Percentiles rank a stretch among this genome's conserved stretches.
Evolutionary conservation across 2,797 vertebrate species (phyloP).

Genomic region (Scolopax rusticola): DNA sequence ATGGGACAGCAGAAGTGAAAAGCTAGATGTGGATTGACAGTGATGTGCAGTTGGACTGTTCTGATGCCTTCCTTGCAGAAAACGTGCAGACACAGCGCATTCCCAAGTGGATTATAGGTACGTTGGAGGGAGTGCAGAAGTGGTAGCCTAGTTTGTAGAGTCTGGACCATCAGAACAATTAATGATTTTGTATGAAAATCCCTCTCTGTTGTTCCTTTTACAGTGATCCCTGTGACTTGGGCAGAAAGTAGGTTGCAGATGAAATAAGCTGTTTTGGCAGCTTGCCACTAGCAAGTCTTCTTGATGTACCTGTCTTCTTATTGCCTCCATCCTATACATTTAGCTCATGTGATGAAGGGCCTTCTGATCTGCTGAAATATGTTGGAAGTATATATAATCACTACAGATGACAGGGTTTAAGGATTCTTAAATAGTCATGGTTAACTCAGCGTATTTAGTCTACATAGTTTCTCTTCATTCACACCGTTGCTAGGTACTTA

Average conservation of each 20-base stretch:
- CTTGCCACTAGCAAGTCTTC: background rate
- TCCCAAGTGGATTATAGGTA: background rate
- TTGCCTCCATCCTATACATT: background rate
- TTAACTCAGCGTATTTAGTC: background rate
- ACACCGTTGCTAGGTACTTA: background rate
- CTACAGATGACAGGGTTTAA: background rate
- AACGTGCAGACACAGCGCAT: fast-evolving
- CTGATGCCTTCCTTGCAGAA: background rate
- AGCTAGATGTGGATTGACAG: background rate
- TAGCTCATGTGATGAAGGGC: background rate
- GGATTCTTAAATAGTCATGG: background rate
- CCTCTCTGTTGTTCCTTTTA: background rate
- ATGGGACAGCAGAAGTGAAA: background rate
- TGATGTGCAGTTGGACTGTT: fast-evolving
- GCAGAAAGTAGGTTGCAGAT: background rate
- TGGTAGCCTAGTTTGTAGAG: background rate
- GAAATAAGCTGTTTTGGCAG: background rate
- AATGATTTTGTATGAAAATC: background rate
- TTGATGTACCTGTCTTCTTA: background rate
- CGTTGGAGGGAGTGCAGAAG: background rate
- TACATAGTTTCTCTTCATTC: background rate
- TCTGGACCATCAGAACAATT: background rate
- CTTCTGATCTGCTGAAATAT: background rate
- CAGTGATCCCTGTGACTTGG: background rate
- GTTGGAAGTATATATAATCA: background rate